Percentiles rank a stretch among this genome's conserved stretches.
These are phyloP conservation scores for Tapirus terrestris DNA, from an alignment of 2,113 vertebrate genomes.

Conservation along the genomic window DNA sequence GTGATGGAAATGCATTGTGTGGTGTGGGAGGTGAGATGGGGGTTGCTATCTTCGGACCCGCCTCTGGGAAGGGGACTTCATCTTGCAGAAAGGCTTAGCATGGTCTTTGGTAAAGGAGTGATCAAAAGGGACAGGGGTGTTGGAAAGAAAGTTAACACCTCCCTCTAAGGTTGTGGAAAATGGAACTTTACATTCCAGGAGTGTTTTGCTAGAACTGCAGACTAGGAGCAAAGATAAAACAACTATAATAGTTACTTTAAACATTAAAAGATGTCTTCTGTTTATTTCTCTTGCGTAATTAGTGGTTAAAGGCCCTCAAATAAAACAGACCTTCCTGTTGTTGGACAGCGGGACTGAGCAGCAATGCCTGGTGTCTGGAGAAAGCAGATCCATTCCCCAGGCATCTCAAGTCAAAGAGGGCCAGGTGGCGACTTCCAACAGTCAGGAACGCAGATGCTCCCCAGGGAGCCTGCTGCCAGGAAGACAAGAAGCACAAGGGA, in stretches of 20 bases:
- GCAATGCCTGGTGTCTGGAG: rapidly evolving
- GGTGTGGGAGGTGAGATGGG: not conserved
- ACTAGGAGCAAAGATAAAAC: not conserved
- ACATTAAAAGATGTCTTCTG: not conserved
- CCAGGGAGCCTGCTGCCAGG: not conserved
- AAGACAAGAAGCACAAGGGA: rapidly evolving
- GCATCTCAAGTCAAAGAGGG: not conserved
- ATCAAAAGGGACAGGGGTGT: not conserved
- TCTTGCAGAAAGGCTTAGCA: not conserved
- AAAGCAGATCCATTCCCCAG: not conserved
- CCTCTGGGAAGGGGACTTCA: not conserved
- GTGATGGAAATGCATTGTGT: not conserved
- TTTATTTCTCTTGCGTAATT: not conserved
- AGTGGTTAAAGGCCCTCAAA: not conserved
- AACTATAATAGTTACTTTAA: not conserved
- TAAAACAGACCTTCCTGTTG: not conserved
- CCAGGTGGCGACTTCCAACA: not conserved
- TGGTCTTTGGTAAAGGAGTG: not conserved
- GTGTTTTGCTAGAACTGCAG: not conserved
- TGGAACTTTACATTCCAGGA: too few relatives aligned
- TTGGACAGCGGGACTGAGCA: not conserved
- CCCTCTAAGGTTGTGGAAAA: not conserved
- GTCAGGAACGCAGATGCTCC: not conserved
- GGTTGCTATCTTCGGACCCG: rapidly evolving
- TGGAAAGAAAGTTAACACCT: not conserved